A percentile compares a stretch with the other conserved stretches of the same genome.
Conservation (phyloP, 2,113 vertebrate species). For the Psilopsiagon aurifrons region DNA sequence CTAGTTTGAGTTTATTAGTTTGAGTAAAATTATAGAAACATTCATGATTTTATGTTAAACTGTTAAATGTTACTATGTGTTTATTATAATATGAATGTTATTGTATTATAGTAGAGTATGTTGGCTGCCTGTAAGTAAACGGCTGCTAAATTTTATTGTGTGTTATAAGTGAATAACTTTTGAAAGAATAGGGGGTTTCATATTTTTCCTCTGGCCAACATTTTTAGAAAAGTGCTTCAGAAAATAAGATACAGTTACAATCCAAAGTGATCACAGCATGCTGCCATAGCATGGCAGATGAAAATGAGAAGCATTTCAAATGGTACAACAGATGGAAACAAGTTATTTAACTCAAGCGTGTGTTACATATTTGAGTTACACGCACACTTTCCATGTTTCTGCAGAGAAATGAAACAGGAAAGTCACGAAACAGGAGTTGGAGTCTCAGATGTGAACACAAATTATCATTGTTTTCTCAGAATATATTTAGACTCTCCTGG, state of each 20-base stretch:
- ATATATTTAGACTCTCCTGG: neutral
- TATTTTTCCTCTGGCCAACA: neutral
- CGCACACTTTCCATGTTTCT: neutral
- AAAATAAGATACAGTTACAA: neutral
- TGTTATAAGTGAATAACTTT: neutral
- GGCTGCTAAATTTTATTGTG: neutral
- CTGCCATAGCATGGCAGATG: neutral
- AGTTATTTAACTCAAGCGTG: conserved; percentile 1
- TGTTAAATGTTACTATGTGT: neutral
- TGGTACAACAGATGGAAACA: neutral
- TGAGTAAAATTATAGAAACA: neutral
- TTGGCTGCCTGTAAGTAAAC: neutral
- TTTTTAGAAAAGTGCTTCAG: neutral
- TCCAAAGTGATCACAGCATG: neutral
- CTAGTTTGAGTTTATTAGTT: neutral
- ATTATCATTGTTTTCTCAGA: neutral
- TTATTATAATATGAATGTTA: neutral
- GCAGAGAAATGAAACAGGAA: neutral
- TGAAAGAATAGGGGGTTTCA: rapidly evolving
- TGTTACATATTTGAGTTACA: neutral
- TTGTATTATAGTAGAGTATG: neutral
- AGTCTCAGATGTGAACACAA: neutral
- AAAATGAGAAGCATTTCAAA: neutral
- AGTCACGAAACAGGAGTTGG: neutral
- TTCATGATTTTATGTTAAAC: neutral